These are phyloP conservation scores for Iguana delicatissima DNA, from an alignment of 2,797 vertebrate species.

Conservation along the genomic window DNA sequence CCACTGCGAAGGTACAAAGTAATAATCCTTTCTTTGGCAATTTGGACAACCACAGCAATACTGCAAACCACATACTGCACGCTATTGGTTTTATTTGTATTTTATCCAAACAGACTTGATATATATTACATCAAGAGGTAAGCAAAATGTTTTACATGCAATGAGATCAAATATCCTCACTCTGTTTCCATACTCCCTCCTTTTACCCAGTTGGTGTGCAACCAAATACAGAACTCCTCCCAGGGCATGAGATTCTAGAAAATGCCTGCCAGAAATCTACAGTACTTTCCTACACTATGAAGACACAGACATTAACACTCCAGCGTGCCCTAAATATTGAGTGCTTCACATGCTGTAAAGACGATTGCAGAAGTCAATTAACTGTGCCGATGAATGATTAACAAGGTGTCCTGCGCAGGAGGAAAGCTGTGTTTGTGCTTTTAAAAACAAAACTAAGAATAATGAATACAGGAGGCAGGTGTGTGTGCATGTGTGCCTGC, in stretches of 20 bases:
- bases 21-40: neutral
- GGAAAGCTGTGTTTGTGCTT: neutral
- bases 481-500: no score
- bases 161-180: neutral
- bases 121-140: neutral
- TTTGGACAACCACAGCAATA: neutral
- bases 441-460: neutral
- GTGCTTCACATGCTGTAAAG: neutral
- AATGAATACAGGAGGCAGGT: neutral
- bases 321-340: neutral
- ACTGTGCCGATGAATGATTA: neutral
- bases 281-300: neutral
- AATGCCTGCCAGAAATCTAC: neutral
- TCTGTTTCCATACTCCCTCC: neutral
- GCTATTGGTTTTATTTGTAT: neutral
- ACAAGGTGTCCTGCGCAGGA: neutral
- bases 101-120: neutral
- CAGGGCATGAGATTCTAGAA: neutral
- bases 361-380: neutral
- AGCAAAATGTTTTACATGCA: neutral
- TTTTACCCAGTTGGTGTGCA: neutral
- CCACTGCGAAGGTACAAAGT: neutral
- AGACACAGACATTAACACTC: neutral
- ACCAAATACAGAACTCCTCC: neutral
- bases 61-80: neutral